Evolutionary conservation across 2,888 invertebrate genomes (phyloP).

Genomic region (Hyppa rectilinea): DNA sequence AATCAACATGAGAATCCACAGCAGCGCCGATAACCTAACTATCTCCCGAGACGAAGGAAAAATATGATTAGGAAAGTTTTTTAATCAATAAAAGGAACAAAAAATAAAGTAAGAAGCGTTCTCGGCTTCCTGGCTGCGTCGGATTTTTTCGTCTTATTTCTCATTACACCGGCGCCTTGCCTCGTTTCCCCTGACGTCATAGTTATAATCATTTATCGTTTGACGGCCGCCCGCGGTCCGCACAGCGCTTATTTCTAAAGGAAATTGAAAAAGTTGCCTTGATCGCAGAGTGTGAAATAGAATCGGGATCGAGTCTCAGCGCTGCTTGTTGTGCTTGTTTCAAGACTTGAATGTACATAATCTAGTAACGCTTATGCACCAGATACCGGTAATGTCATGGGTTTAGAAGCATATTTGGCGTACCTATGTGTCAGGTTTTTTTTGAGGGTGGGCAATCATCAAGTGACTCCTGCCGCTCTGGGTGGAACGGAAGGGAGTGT

Average conservation of each 20-base stretch:
- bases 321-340: constrained; percentile 65
- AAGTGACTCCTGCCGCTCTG: too few species aligned
- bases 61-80: constrained; percentile 88
- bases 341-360: constrained; percentile 20
- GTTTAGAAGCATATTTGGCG: neutral
- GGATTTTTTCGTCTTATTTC: constrained; percentile 81
- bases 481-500: too few species aligned
- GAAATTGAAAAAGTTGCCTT: constrained; percentile 87
- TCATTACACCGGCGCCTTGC: constrained; percentile 82
- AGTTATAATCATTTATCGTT: constrained; percentile 89
- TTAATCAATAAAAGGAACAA: constrained; percentile 85
- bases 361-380: neutral
- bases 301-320: constrained; percentile 69
- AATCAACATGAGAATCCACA: constrained; percentile 64
- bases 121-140: constrained; percentile 65
- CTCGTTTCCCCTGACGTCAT: constrained; percentile 85
- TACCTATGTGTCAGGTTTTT: too few species aligned
- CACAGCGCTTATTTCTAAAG: constrained; percentile 76
- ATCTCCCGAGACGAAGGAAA: constrained; percentile 70
- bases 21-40: constrained; percentile 70
- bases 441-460: too few species aligned
- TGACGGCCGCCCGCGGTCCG: constrained; percentile 83
- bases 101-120: constrained; percentile 70
- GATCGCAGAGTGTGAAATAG: constrained; percentile 78
- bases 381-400: neutral